Evolutionary conservation across 2,113 vertebrate genomes (phyloP).

Genomic region (Anguilla rostrata): DNA sequence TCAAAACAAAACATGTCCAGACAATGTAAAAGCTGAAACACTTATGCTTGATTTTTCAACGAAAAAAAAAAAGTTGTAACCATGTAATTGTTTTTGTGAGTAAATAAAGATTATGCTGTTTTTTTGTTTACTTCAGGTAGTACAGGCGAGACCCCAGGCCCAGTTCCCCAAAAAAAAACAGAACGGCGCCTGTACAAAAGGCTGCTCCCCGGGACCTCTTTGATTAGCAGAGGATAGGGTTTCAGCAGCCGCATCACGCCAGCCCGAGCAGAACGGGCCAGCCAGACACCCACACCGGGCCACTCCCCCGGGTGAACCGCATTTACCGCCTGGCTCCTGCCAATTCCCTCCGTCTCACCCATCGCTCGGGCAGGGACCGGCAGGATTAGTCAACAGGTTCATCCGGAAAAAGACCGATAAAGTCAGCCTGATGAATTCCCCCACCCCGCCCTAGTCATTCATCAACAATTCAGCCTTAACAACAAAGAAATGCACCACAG

Average conservation of each 20-base stretch:
- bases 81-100: not conserved
- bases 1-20: not conserved
- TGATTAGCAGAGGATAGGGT: slow-evolving; percentile 16
- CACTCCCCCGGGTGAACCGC: not conserved
- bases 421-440: not conserved
- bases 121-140: not conserved
- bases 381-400: not conserved
- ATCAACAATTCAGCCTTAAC: not conserved
- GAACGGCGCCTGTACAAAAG: slow-evolving; percentile 15
- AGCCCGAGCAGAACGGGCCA: not conserved
- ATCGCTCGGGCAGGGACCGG: not conserved
- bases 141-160: not conserved
- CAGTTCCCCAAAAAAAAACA: not conserved
- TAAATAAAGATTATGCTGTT: not conserved
- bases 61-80: not conserved
- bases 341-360: not conserved
- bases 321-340: not conserved
- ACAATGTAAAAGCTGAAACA: not conserved
- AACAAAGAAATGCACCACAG: not conserved
- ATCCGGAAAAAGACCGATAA: not conserved
- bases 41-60: not conserved
- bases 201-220: slow-evolving; percentile 38
- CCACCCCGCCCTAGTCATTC: not conserved
- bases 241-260: slow-evolving; percentile 5
- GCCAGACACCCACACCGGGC: not conserved